phyloP scores from a whole-genome alignment of 2,113 vertebrate species.

The Corvus cornix region DNA sequence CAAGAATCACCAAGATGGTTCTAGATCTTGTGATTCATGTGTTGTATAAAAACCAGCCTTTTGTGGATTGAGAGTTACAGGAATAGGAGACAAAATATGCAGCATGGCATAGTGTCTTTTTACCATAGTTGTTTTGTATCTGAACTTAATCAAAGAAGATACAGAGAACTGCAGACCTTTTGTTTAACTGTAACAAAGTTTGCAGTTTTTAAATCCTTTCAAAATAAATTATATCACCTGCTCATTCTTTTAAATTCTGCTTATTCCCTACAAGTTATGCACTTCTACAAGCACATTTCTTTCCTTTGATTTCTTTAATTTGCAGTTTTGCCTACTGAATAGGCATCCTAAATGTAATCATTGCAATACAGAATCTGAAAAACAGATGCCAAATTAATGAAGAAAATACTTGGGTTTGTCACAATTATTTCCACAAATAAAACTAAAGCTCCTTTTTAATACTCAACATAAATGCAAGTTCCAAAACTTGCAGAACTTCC shows the following conservation, averaged over 20 bases:
- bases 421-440: conserved; percentile 11
- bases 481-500: not conserved
- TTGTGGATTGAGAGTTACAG: conserved; percentile 61
- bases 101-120: conserved; percentile 52
- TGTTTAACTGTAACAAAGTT: conserved; percentile 30
- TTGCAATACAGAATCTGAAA: not conserved
- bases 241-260: not conserved
- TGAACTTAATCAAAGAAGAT: conserved; percentile 72
- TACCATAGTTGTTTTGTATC: conserved; percentile 60
- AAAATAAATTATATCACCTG: not conserved
- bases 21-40: conserved; percentile 62
- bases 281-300: not conserved
- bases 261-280: not conserved
- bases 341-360: not conserved
- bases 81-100: conserved; percentile 73
- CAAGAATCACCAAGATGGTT: conserved; percentile 64
- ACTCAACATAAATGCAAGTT: not conserved
- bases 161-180: conserved; percentile 42
- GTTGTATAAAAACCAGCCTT: conserved; percentile 64
- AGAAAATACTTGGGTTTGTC: not conserved
- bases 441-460: not conserved
- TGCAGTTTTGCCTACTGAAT: not conserved
- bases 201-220: conserved; percentile 34
- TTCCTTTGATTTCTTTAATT: not conserved
- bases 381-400: not conserved